Base-by-base conservation (phyloP, 1,140 invertebrate genomes). In the Calosoma granatense region DNA sequence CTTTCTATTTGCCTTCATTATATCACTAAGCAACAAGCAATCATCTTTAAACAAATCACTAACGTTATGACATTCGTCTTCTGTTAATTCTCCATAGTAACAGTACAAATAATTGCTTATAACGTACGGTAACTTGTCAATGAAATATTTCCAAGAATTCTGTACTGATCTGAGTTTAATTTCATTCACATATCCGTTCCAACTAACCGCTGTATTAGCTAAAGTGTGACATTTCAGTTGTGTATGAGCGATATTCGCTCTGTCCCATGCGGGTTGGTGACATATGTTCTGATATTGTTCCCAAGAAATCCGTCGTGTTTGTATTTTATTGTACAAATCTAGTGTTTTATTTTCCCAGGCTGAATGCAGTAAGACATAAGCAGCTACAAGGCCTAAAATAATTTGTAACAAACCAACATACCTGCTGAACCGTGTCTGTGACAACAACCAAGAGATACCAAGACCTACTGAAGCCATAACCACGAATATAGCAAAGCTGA, bases 281-380 rank as follows among this genome's bases (percentile, higher is more conserved):
- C 86, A 89, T 53, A 85, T 78, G 30, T 79, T 80, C 60, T 86
- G 81, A 64, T 84, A 90, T 52, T 82, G 78, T 26, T 88, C 83
- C 86, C 85, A 88, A 69, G 63, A 15, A 78, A 56, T 36, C 74
- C 67, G 23, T 69, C 69, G 0, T 60, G 56, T 26, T 30, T 0
- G 56, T 36, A 52, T 61, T 56, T 23, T 66, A 59, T 0, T 64
- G 20, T 26, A 19, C 59, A 57, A 39, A 61, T 60, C 1, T 61
- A 43, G 23, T 64, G 47, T 52, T 55, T 15, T 65, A 59, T 54
- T 41, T 11, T 51, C 26, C 20, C 23, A 47, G 9, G 56, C 56
- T 17, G 61, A 58, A 22, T 63, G 58, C 15, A 64, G 55, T 39
- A 68, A 60, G 43, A 66, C 59, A 22, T 63, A 63, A 22, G 68